Base-by-base conservation (phyloP, 2,888 invertebrate species). In the Scelioninae gen. 1 region DNA sequence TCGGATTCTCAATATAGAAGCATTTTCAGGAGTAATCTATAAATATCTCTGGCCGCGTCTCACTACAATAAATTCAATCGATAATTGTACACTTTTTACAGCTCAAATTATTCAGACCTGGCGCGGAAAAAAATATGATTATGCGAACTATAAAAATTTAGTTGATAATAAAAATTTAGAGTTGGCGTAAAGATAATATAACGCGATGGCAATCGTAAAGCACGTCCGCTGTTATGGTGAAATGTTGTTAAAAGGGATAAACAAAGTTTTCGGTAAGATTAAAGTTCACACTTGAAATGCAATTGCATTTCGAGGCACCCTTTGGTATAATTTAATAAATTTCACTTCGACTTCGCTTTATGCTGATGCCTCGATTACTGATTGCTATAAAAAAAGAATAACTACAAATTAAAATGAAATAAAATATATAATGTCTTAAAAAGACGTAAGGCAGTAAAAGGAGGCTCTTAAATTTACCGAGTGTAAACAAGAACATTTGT, bases 1-100 rank as follows among this genome's bases (percentile, higher is more conserved):
- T 84, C 56, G 76, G 65, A 72, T 80, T 79, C 56, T 72, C 79
- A 53, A 69, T 84, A 82, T 83, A 76, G 55, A 78, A 78, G 78
- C 58, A 78, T 76, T 84, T 68, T 58, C 53, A 71, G 71, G 51
- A 72, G 45, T 65, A 78, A 82, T 76, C 79, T 76, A 82, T 77
- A 80, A 80, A 84, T 84, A 78, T 56, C 56, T 10, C 38, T 49
- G 60, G 7, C n/a, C n/a, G n/a, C n/a, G n/a, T n/a, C n/a, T n/a
- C n/a, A n/a, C n/a, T n/a, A n/a, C n/a, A n/a, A n/a, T n/a, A n/a
- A n/a, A n/a, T n/a, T n/a, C n/a, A n/a, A n/a, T n/a, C n/a, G n/a
- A n/a, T n/a, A n/a, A n/a, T n/a, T n/a, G n/a, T n/a, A n/a, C n/a
- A n/a, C n/a, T n/a, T n/a, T n/a, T n/a, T n/a, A n/a, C n/a, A n/a